A percentile compares a stretch with the other conserved stretches of the same genome.
Evolutionary conservation across 1,140 invertebrate genomes (phyloP).

Genomic region (Zaprionus gabonicus): DNA sequence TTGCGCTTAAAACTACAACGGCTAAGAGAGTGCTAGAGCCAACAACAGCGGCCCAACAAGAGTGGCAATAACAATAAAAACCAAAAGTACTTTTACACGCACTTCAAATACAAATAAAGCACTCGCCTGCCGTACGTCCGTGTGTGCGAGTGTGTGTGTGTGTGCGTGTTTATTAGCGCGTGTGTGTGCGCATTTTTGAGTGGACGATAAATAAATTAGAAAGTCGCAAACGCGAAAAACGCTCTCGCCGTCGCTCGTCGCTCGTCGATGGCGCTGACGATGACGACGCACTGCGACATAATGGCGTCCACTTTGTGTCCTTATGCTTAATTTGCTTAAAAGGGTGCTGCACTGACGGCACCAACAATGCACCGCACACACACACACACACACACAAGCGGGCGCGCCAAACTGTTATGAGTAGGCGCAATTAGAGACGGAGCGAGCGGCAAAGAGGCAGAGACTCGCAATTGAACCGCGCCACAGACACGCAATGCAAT

Average conservation of each 20-base stretch:
- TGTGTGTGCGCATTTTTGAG: conserved; percentile 56
- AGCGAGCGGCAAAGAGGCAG: background rate
- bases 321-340: conserved; percentile 84
- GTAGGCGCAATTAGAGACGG: conserved; percentile 14
- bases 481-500: conserved; percentile 67
- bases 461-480: conserved; percentile 44
- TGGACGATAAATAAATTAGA: conserved; percentile 80
- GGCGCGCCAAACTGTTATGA: conserved; percentile 51
- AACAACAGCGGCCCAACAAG: conserved; percentile 45
- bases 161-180: conserved; percentile 33
- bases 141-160: conserved; percentile 10
- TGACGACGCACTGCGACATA: conserved; percentile 77
- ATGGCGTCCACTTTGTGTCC: conserved; percentile 83
- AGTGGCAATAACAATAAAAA: conserved; percentile 56
- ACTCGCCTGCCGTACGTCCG: conserved; percentile 15
- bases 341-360: conserved; percentile 56
- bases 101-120: conserved; percentile 69
- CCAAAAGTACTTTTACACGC: conserved; percentile 67
- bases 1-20: conserved; percentile 36
- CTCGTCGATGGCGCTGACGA: conserved; percentile 25
- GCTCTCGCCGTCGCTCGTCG: conserved; percentile 44
- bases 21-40: conserved; percentile 29
- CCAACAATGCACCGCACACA: conserved; percentile 9
- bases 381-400: conserved; percentile 16
- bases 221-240: conserved; percentile 72